These are phyloP conservation scores for Phyllostomus hastatus DNA, from an alignment of 2,113 vertebrate species.

Conservation along the genomic window DNA sequence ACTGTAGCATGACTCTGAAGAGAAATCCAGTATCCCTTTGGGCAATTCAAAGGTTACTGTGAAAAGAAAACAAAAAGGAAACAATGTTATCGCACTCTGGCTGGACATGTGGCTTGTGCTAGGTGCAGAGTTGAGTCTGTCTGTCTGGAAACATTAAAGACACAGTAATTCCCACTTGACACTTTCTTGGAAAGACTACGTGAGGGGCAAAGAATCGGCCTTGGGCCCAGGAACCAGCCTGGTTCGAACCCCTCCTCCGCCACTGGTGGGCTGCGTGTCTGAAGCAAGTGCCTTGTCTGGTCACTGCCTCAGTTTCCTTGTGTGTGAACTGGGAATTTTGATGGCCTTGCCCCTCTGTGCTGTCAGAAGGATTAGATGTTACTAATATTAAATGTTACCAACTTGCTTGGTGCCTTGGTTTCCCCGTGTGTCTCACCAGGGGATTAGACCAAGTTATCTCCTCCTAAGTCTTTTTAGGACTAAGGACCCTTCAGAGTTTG, in stretches of 20 bases:
- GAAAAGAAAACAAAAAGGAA: neutral
- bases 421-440: neutral
- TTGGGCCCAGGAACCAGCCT: too few relatives aligned
- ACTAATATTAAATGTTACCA: neutral
- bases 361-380: neutral
- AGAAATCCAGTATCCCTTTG: neutral
- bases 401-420: neutral
- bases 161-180: neutral
- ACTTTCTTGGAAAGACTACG: neutral
- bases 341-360: neutral
- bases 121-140: neutral
- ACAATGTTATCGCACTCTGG: too few relatives aligned
- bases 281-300: too few relatives aligned
- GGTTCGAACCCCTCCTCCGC: fast-evolving
- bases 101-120: neutral
- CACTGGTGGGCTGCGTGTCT: fast-evolving
- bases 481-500: fast-evolving
- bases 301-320: neutral
- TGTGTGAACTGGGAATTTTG: neutral
- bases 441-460: neutral
- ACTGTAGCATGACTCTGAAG: neutral
- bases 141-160: neutral
- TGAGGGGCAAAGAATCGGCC: neutral
- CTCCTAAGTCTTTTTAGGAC: neutral
- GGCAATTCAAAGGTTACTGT: neutral